Evolutionary conservation across 2,797 vertebrate genomes (phyloP), one percentile per base, ranked within the genome.

Genomic region (Distichodus sexfasciatus): DNA sequence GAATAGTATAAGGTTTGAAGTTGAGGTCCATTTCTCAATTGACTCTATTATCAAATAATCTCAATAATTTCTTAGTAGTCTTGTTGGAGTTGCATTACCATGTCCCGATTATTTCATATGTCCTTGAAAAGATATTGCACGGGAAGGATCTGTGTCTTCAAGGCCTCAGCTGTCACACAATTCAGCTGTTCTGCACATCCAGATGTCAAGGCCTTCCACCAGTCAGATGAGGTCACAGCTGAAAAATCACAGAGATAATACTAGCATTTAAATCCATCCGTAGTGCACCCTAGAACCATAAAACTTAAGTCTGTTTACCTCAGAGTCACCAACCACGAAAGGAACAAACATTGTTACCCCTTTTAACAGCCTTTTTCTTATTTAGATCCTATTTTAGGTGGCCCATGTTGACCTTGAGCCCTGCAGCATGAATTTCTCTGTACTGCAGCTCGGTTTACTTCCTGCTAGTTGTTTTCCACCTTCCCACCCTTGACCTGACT

Each of bases 171-270:
- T 2, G 83, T 17, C 2, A 28, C 88, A 55, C 89, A 82, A 17
- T 69, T 88, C 69, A 87, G 81, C 75, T 79, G 84, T 17, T 60
- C 76, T 0, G 46, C 87, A 38, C 86, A 88, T 66, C 79, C 80
- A 0, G 84, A 89, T 77, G 87, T 85, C 0, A 84, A 88, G 46
- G 76, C 85, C 40, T 90, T 90, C 65, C 64, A 86, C 26, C 70
- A 88, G 77, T 85, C 87, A 0, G 81, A 88, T 55, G 41, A 55
- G 68, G 88, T 89, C 76, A 76, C 82, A 64, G 84, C 85, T 0
- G 84, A 87, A 59, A 82, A 84, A 69, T 89, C 87, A 84, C 82
- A 71, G 4, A 79, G 76, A 40, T 85, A 82, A 86, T 87, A 65
- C n/a, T n/a, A n/a, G n/a, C n/a, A n/a, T n/a, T n/a, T n/a, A n/a